Evolutionary conservation across 2,797 vertebrate species (phyloP), one percentile per base, ranked within the genome.

Genomic region (Aulostomus chinensis): DNA sequence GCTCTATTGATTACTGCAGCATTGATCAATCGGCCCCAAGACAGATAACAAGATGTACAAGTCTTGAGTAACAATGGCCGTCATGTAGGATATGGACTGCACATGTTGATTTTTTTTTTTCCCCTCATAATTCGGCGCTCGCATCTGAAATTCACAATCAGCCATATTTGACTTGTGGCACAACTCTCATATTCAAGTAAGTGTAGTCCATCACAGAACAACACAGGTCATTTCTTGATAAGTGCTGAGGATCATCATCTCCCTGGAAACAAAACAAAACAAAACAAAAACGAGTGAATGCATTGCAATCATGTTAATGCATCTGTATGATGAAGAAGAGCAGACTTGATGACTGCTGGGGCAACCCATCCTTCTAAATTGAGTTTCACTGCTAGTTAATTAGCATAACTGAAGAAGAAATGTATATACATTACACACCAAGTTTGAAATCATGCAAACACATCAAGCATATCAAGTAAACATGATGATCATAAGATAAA

Each of bases 1-100:
- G 53, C 57, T 49, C 33, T 66, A 88, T 86, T 74, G 84, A 89
- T 87, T 68, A 73, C 41, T 49, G 40, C 29, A 74, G 49, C 9
- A 35, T 59, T 79, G 78, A 89, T 88, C 80, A 80, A 80, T 86
- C 56, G 43, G 65, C 75, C 75, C 68, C 78, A 70, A 64, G 78
- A 67, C 46, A 61, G 67, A 81, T 83, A 75, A 86, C 79, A 86
- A 76, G 81, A 69, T 66, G 50, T 77, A 73, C 72, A 81, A 63
- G 73, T 77, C 78, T 67, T 75, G 63, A 50, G 62, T 64, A 73
- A 80, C 78, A 81, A 83, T 74, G 47, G 73, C 13, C 21, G 17
- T 68, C 48, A 48, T 73, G 72, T 73, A 51, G 31, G 31, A 49
- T 72, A 58, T 43, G 20, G 35, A 74, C 54, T 32, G 34, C 58